Evolutionary conservation across 2,888 invertebrate genomes (phyloP), one percentile per base, ranked within the genome.

Genomic region (Adelognathus sp.): DNA sequence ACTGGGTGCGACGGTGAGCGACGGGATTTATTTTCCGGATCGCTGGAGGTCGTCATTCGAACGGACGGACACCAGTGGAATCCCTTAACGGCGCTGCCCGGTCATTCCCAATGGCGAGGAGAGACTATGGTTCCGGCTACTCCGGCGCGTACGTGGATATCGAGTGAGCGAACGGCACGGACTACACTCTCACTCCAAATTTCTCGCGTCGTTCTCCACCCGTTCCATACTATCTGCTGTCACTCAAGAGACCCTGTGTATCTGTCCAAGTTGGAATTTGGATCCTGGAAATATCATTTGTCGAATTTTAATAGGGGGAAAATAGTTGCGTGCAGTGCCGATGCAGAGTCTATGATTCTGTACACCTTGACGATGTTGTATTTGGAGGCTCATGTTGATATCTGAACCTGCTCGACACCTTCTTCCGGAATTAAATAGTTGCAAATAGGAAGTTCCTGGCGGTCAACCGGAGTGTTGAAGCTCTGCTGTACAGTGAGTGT

Each of bases 31-130:
- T 87, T 88, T 88, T 85, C 85, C 82, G 83, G 87, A 86, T 88
- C 84, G 86, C 85, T 86, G 85, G 79, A 86, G 84, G 83, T 87
- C 87, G 85, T 87, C 86, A 87, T 88, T 85, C 84, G 84, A 86
- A 85, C 82, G 83, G 85, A 86, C 85, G 85, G 83, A 88, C 87
- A 82, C 85, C 80, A 77, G 66, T 81, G 84, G 87, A 88, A 87
- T 88, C 86, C 87, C 88, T 87, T 84, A 85, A 88, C 83, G 84
- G 82, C 58, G 14, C 63, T 72, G 74, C 58, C 81, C 56, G 80
- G 79, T 83, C 87, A 81, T 87, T 85, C 81, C 83, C 83, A 79
- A 81, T 81, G 81, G 83, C 81, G 61, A 73, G 76, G 63, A 41
- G 54, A 46, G 54, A 67, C 67, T 39, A 54, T 71, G n/a, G 72